phyloP scores from a whole-genome alignment of 2,797 vertebrate species.

The Sebastes taczanowskii region DNA sequence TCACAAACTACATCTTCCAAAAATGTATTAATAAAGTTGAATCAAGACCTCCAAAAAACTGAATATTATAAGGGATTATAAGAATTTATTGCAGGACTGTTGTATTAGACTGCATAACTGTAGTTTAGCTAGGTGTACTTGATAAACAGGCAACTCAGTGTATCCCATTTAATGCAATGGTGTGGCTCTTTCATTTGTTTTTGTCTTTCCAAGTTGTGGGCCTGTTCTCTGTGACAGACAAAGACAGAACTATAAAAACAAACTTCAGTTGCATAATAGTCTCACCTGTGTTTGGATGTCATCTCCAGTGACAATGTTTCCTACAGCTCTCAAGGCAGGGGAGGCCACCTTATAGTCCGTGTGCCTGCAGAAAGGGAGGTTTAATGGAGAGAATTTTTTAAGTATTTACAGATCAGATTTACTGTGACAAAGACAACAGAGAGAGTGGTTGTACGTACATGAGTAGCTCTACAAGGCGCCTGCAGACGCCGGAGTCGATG shows the following conservation, averaged over 20 bases:
- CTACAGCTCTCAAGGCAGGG: slow-evolving; percentile 94
- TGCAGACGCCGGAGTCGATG: slow-evolving; percentile 97
- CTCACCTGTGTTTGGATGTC: slow-evolving; percentile 97
- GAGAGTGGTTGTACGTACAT: slow-evolving; percentile 86
- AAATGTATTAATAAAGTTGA: not conserved
- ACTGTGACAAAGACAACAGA: not conserved
- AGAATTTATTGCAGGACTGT: not conserved
- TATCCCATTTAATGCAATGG: too few relatives aligned
- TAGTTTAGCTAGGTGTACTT: not conserved
- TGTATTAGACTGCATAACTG: not conserved
- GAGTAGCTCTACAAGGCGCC: slow-evolving; percentile 94
- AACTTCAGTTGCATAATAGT: not conserved
- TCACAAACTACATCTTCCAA: too few relatives aligned
- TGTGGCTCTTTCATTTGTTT: not conserved
- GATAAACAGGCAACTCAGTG: too few relatives aligned
- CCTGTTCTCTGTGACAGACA: not conserved
- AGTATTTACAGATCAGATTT: not conserved
- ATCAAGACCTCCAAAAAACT: not conserved
- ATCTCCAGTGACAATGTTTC: slow-evolving; percentile 98
- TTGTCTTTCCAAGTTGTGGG: not conserved
- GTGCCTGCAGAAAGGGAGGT: slow-evolving; percentile 83
- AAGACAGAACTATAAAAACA: not conserved
- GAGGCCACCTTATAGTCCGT: slow-evolving; percentile 98
- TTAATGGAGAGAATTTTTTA: not conserved
- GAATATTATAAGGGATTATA: not conserved